Evolutionary conservation across 2,113 vertebrate species (phyloP).

Genomic region (Boulengeromyrus knoepffleri): DNA sequence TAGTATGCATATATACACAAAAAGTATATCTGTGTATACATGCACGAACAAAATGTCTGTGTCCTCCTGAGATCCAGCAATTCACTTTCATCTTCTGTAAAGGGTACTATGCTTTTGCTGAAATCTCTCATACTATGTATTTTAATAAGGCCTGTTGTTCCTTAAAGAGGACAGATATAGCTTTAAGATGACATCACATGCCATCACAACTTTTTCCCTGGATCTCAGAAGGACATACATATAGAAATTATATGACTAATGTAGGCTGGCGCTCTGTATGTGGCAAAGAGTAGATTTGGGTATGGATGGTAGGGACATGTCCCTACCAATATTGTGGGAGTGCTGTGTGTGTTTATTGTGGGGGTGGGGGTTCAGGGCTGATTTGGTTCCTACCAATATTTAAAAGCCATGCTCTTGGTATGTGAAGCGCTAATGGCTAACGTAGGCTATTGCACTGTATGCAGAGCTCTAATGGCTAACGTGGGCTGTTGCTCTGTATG

Average conservation of each 20-base stretch:
- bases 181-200: not conserved
- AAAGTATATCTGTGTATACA: not conserved
- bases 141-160: not conserved
- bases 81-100: not conserved
- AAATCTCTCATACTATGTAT: not conserved
- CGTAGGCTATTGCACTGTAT: not conserved
- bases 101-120: not conserved
- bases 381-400: not conserved
- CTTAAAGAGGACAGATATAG: not conserved
- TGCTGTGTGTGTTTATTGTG: not conserved
- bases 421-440: not conserved
- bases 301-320: not conserved
- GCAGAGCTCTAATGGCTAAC: too few relatives aligned
- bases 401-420: not conserved
- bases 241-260: not conserved
- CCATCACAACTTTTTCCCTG: not conserved
- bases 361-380: not conserved
- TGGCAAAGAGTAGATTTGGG: not conserved
- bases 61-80: not conserved
- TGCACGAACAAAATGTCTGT: not conserved
- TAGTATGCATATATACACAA: not conserved
- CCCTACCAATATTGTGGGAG: not conserved
- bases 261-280: not conserved
- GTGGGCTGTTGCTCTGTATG: not conserved
- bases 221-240: not conserved